Conservation (phyloP, 1,140 invertebrate genomes). For the Aculops lycopersici region DNA sequence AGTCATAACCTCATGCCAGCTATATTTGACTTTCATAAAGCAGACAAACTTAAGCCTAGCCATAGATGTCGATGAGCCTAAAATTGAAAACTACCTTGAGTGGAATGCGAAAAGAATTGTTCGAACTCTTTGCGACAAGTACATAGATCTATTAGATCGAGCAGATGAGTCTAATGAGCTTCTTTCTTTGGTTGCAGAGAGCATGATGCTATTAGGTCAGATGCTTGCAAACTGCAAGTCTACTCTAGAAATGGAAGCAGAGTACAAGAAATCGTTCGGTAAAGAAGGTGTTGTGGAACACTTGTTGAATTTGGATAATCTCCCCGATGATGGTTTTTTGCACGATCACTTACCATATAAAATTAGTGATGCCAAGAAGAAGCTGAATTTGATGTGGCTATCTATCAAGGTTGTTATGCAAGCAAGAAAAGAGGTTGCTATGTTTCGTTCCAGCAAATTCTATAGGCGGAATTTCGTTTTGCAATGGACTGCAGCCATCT, state of each 20-base stretch:
- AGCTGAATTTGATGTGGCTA: neutral
- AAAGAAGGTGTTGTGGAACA: no score
- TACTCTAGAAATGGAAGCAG: no score
- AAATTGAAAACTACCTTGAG: neutral
- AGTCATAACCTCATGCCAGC: neutral
- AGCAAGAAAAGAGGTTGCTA: neutral
- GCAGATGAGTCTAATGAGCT: conserved; percentile 7
- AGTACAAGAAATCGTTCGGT: no score
- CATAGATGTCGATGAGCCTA: neutral
- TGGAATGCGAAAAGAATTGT: neutral
- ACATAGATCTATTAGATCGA: neutral
- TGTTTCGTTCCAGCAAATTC: neutral
- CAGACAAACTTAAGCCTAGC: neutral
- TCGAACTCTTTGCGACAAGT: neutral
- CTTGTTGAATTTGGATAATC: no score
- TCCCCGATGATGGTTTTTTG: no score
- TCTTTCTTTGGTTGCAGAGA: neutral
- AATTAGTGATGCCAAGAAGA: no score
- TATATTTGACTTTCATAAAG: neutral
- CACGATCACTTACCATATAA: no score
- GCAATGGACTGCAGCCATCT: neutral
- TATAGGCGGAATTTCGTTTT: neutral
- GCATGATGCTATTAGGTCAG: neutral
- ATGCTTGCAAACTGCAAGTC: neutral
- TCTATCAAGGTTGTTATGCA: neutral